Base-by-base conservation (phyloP, 2,113 vertebrate species). In the Gasterosteus nipponicus region DNA sequence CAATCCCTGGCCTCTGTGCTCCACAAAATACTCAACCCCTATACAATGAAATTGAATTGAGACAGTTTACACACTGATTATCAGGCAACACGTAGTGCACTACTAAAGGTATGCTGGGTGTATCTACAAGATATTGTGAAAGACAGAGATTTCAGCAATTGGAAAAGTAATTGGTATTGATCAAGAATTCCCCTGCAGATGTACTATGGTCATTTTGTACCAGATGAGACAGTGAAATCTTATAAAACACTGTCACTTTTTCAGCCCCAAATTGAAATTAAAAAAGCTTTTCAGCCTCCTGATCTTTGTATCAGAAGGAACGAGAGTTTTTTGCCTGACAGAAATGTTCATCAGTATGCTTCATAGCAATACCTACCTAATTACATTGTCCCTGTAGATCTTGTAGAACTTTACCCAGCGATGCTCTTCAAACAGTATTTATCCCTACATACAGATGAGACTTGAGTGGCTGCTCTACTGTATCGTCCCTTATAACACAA, bases 401-500 rank as follows among this genome's bases (percentile, higher is more conserved):
- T 35, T 38, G 38, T 47, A 33, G 5, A 33, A 33, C 33, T 3
- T 69, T 69, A 22, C 38, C 53, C 56, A 19, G 1, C 16, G 14
- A 72, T 26, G 35, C 71, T 72, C 29, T 51, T 65, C 58, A 73
- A 78, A 60, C 19, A 33, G 74, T 57, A 70, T 73, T 64, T 60
- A 26, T 29, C 4, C n/a, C 19, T 33, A 57, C 68, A 39, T 67
- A 75, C 39, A 51, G 67, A 82, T 18, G 80, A 67, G 77, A 66
- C 46, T 62, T 69, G 70, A 46, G 61, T 31, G 44, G 78, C 72
- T 64, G 80, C 63, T 83, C 82, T 63, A 18, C 76, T 66, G 81
- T 64, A 18, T 75, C 64, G 82, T 79, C 64, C 22, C 49, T 38
- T 65, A 65, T 59, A 82, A 78, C 76, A 83, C 82, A 29, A 76